Evolutionary conservation across 2,113 vertebrate genomes (phyloP), one percentile per base, ranked within the genome.

Genomic region (Xerus inauris): DNA sequence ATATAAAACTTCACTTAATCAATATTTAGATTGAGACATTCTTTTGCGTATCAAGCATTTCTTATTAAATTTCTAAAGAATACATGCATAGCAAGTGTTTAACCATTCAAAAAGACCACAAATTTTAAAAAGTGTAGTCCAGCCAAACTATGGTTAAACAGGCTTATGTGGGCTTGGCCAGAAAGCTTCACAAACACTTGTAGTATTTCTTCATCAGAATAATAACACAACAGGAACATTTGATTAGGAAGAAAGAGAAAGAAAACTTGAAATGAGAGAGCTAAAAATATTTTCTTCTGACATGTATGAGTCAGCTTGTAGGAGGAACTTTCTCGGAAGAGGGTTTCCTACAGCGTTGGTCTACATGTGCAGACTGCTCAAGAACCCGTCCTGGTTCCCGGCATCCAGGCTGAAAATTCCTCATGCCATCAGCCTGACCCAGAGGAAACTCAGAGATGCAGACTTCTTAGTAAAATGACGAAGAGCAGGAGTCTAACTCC

Each of bases 1-100:
- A 32, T 47, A 42, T 64, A 89, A 38, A 86, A 51, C 10, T 75
- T 94, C 35, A 95, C 40, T 87, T 91, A 57, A n/a, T 59, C 45
- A 87, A 72, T 77, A 86, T 71, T n/a, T 76, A 73, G 19, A 32
- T 76, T 12, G 24, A 69, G 19, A 83, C 42, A n/a, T 49, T 72
- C 28, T 83, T 87, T 83, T 45, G 62, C 51, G 12, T n/a, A 62
- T 69, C 35, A 76, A 40, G 11, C 24, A 38, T 49, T 85, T 77
- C 35, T 77, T 77, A 87, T 67, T 32, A 71, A 82, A 84, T 14
- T 65, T 87, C 3, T 45, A 77, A 86, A 91, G 42, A 76, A 49
- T 45, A 42, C 7, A 65, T 57, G 8, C 35, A 26, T n/a, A 57
- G 24, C 42, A 87, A 72, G 8, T 72, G 4, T 57, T 91, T 84